Evolutionary conservation across 2,888 invertebrate species (phyloP), one percentile per base, ranked within the genome.

Genomic region (Clivina fossor): DNA sequence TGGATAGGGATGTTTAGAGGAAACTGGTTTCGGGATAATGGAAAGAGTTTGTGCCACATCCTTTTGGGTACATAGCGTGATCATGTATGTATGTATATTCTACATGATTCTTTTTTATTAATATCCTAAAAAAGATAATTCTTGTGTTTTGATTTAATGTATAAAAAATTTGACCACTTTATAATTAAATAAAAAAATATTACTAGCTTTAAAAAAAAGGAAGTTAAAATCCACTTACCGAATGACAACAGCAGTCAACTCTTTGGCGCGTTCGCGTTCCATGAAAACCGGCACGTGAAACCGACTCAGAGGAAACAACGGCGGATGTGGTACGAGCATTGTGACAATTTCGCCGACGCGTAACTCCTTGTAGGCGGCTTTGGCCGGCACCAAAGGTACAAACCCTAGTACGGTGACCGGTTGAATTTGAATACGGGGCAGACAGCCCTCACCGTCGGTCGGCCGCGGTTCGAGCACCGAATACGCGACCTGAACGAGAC

Each of bases 211-310:
- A 13, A 15, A 37, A 37, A n/a, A 37, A 15, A 15, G 16, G 9
- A 15, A 37, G 11, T 26, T n/a, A n/a, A n/a, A n/a, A 22, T 16
- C 4, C 13, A 73, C 82, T 78, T 73, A 93, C 93, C 88, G 88
- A 65, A 95, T 85, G 58, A 91, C 87, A 68, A 95, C 87, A 55
- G 90, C 85, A 60, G 91, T 82, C 40, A 83, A 78, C 63, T 81
- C 76, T 63, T 81, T 81, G 16, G 82, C 77, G 65, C 83, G 84
- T 54, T 87, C 82, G 63, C 82, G 82, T 48, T 88, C 84, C 56
- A 96, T 80, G 67, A 93, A 92, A 22, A 93, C 93, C 1, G 95
- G 94, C 18, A 95, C 84, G 74, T 95, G 92, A 64, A 96, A 80
- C 67, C 90, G 85, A 24, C 93, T 90, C 68, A 90, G 85, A 2